Base-by-base conservation (phyloP, 2,888 invertebrate species). In the Microctonus hyperodae region DNA sequence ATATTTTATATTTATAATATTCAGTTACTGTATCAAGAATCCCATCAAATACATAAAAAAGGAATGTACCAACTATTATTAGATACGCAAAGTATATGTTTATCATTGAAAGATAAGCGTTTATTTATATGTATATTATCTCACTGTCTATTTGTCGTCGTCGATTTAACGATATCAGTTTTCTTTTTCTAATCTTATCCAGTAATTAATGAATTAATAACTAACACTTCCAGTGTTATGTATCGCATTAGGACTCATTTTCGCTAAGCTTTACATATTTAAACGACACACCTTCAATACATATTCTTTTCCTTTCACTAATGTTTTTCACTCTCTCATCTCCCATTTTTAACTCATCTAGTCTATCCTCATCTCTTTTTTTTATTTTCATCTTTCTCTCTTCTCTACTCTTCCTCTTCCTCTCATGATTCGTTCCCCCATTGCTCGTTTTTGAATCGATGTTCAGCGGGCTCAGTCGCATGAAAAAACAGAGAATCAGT, bases 391-490 rank as follows among this genome's bases (percentile, higher is more conserved):
- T 20, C 37, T 11, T n/a, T 55, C 55, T n/a, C 28, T 55, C 28
- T 55, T n/a, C 35, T 37, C n/a, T n/a, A n/a, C 33, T 44, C 5
- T 28, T 33, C 40, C 53, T 20, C 37, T 11, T n/a, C 33, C 55
- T 7, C 28, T 55, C n/a, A 33, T n/a, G 33, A 25, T 35, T 31
- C 11, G 11, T 22, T 55, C 64, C 51, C 64, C 23, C 63, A n/a
- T 11, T 56, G 6, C 20, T 13, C 33, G 65, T 51, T 51, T 62
- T 55, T 69, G 69, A 68, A 63, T 68, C 68, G 65, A 69, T 67
- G 70, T 65, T 71, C 70, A 71, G 67, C 61, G 64, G 67, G 70
- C 67, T 71, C 70, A 71, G 67, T 58, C 65, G 67, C 58, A 44
- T 67, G 72, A 58, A 66, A 70, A 67, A 59, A 72, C 72, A 64